Evolutionary conservation across 2,797 vertebrate species (phyloP), one percentile per base, ranked within the genome.

Genomic region (Oreortyx pictus): DNA sequence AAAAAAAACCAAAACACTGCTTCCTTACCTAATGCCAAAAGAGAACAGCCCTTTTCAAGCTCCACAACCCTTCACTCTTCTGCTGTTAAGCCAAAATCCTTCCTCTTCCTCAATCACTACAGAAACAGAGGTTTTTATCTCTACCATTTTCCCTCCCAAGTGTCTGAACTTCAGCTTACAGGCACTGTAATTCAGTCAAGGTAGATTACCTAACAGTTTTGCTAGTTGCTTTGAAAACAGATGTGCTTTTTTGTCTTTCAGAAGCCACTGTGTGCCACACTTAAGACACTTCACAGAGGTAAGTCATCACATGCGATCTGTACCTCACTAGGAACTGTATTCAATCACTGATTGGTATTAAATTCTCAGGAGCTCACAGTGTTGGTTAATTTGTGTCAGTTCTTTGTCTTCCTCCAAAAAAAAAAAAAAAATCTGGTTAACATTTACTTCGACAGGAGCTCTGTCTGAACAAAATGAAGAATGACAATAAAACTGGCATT

Each of bases 31-130:
- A 20, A 20, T 62, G 20, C 24, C 41, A 59, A 1, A 11, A 20
- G 31, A 0, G 0, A 22, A 54, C 31, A 20, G 52, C 2, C 20
- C 25, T 27, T 35, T 9, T 41, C 1, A 10, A 89, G 18, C 50
- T 47, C 27, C 17, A 54, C 59, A 67, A 27, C 3, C 7, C 3
- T 49, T 47, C 13, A 25, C 10, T 50, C 27, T 11, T 25, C 29
- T 57, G 25, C 47, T 24, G 13, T 25, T 14, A 13, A 81, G 33
- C 11, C 44, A 82, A 79, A 88, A 79, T 14, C 44, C 15, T 61
- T 67, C 37, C 19, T 81, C 41, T n/a, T 72, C 54, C 54, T 78
- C 66, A 5, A 8, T 49, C 84, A 54, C 47, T 1, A 66, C 10
- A 84, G 86, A 72, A 78, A 37, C 2, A 71, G 82, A 6, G 6